Conservation (phyloP, 2,888 invertebrate species). For the Sipha maydis region DNA sequence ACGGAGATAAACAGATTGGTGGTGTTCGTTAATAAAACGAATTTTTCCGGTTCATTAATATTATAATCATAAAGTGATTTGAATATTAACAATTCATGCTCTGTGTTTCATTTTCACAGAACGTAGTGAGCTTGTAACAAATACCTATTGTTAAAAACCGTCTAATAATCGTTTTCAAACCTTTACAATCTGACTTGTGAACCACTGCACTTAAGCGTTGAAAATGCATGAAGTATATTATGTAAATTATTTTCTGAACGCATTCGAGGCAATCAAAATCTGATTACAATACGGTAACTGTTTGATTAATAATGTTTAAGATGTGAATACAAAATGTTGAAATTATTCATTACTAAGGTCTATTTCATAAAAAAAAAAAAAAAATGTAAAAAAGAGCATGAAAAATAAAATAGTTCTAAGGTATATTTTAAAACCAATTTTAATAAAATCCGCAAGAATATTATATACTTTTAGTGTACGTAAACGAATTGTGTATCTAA, state of each 20-base stretch:
- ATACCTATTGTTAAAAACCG: not conserved
- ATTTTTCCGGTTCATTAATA: too few species aligned
- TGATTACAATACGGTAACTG: not conserved
- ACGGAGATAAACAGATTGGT: too few species aligned
- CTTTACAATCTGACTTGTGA: not conserved
- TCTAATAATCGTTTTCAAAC: not conserved
- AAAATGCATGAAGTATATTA: not conserved
- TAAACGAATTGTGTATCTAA: not conserved
- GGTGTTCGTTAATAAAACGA: too few species aligned
- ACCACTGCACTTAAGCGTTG: not conserved
- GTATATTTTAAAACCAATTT: not conserved
- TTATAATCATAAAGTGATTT: not conserved
- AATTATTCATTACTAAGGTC: not conserved
- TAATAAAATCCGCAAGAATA: not conserved
- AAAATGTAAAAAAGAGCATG: not conserved
- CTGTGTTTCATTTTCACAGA: not conserved
- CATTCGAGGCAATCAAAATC: not conserved
- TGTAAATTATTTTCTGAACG: not conserved
- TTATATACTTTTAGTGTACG: not conserved
- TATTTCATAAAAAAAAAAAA: not conserved
- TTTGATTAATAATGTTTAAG: not conserved
- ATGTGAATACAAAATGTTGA: not conserved
- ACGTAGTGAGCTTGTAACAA: not conserved
- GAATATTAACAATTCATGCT: not conserved
- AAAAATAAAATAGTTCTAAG: too few species aligned